These are phyloP conservation scores for Tetramorium alpestre DNA, from an alignment of 1,140 invertebrate species.

Conservation along the genomic window DNA sequence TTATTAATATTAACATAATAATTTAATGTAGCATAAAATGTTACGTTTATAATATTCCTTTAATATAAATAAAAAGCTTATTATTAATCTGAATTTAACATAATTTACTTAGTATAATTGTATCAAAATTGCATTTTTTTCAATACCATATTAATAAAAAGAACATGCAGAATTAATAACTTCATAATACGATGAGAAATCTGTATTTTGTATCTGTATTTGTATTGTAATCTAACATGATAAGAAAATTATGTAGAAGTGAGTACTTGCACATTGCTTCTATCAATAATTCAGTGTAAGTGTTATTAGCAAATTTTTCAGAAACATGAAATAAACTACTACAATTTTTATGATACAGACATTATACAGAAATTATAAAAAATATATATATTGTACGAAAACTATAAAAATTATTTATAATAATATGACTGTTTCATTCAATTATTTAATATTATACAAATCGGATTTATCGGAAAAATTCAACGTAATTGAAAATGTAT, in stretches of 20 bases:
- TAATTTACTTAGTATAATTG: not conserved
- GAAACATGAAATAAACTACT: not conserved
- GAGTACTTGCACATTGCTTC: not conserved
- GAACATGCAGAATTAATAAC: not conserved
- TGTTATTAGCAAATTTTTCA: constrained; percentile 3
- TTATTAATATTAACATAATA: not conserved
- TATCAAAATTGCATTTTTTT: not conserved
- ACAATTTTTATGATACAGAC: not conserved
- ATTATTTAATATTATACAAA: too few species aligned
- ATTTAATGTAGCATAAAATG: not conserved
- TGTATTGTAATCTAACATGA: not conserved
- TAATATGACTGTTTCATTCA: too few species aligned
- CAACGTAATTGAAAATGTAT: too few species aligned
- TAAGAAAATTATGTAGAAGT: not conserved
- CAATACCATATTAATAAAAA: not conserved
- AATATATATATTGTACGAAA: too few species aligned
- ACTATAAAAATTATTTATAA: too few species aligned
- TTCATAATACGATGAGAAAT: not conserved
- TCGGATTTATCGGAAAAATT: too few species aligned
- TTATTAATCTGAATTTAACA: not conserved
- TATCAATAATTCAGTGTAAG: not conserved
- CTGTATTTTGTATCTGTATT: not conserved
- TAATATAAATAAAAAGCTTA: not conserved
- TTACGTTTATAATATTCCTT: not conserved
- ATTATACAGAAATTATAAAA: too few species aligned